Evolutionary conservation across 2,113 vertebrate species (phyloP).

Genomic region (Engraulis encrasicolus): DNA sequence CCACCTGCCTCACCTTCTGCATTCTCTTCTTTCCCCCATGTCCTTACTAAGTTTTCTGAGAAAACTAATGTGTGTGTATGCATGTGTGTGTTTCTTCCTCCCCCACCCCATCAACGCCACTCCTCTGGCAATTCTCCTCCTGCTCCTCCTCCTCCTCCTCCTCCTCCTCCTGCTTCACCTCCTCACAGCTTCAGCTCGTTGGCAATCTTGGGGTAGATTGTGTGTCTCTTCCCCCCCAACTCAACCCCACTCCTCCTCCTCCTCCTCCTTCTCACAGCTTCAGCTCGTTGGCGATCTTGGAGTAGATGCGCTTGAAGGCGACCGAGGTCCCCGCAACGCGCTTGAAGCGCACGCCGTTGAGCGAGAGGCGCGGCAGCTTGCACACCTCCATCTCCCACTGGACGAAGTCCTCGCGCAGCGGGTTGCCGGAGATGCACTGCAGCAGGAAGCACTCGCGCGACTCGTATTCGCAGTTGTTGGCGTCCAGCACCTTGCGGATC

Average conservation of each 20-base stretch:
- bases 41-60: not conserved
- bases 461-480: slow-evolving; percentile 84
- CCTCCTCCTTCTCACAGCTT: slow-evolving; percentile 78
- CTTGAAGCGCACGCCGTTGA: slow-evolving; percentile 92
- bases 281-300: slow-evolving; percentile 86
- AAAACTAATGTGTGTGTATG: too few species aligned
- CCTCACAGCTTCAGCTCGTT: slow-evolving; percentile 88
- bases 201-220: slow-evolving; percentile 83
- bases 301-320: slow-evolving; percentile 89
- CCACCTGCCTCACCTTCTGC: not conserved
- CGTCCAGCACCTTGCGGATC: slow-evolving; percentile 87
- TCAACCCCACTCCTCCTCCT: not conserved
- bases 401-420: slow-evolving; percentile 82
- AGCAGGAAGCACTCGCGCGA: slow-evolving; percentile 83
- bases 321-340: slow-evolving; percentile 87
- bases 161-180: not conserved
- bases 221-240: too few species aligned
- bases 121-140: too few species aligned
- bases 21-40: not conserved
- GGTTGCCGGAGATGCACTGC: slow-evolving; percentile 79
- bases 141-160: too few species aligned
- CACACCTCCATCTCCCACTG: slow-evolving; percentile 99
- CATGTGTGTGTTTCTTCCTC: too few species aligned
- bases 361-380: slow-evolving; percentile 93
- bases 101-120: too few species aligned